Evolutionary conservation across 2,888 invertebrate genomes (phyloP), one percentile per base, ranked within the genome.

Genomic region (Tolmerus cingulatus): DNA sequence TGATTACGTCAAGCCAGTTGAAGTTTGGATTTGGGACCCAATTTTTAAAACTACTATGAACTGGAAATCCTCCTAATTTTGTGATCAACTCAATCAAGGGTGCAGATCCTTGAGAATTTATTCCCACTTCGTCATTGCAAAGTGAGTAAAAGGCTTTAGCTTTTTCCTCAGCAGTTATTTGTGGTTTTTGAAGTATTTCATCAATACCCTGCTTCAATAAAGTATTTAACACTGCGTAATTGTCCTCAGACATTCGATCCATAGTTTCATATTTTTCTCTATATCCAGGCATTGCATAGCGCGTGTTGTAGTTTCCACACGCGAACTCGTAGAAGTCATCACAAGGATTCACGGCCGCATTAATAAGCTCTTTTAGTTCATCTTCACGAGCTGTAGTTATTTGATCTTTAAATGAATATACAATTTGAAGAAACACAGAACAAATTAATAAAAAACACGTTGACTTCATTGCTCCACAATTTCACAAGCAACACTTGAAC

Each of bases 281-380:
- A 57, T 89, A 88, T 27, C 86, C 87, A 23, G 89, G 89, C 23
- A 89, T 89, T 1, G 89, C 88, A 57, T 89, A 57, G 7, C 86
- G 57, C 3, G 51, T 74, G 37, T 88, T 87, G 88, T 89, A 89
- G 85, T 89, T 89, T 3, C 89, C 89, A 81, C 89, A 89, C 0
- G 88, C 89, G 34, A 89, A 89, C 81, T 88, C 88, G 27, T 89
- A 89, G 23, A 89, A 89, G 85, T 89, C 88, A 27, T 88, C 87
- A 82, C 89, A 89, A 1, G 89, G 89, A 82, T 89, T 57, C 4
- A 86, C 86, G 0, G 87, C 77, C 5, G 76, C 19, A 66, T 89
- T 89, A 88, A 89, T 89, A 3, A 79, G 79, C 8, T 30, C 8
- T 4, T 30, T 2, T 7, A 79, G 14, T 51, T 27, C 23, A 51